Conservation (phyloP, 2,888 invertebrate species). For the Hyposoter dolosus region DNA sequence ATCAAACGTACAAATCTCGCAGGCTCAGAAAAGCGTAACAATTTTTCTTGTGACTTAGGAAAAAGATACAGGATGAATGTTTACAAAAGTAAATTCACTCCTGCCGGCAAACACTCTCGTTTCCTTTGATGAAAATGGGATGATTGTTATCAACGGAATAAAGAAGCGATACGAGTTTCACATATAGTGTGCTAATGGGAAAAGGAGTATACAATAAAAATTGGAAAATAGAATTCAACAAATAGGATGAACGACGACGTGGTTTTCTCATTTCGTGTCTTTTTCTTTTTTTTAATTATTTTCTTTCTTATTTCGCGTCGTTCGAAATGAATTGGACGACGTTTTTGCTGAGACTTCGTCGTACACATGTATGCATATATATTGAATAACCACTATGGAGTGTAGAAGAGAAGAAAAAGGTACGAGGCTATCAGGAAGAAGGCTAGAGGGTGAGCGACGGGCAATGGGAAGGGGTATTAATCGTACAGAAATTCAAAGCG, state of each 20-base stretch:
- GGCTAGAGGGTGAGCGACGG: constrained; percentile 21
- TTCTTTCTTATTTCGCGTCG: constrained; percentile 15
- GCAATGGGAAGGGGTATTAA: constrained; percentile 59
- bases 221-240: constrained; percentile 44
- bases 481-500: constrained; percentile 69
- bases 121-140: neutral
- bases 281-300: constrained; percentile 16
- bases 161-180: neutral
- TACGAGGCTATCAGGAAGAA: constrained; percentile 54
- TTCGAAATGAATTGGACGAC: constrained; percentile 60
- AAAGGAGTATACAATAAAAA: constrained; percentile 21
- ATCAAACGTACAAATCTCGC: no score
- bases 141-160: constrained; percentile 7
- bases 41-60: neutral
- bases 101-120: neutral
- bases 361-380: constrained; percentile 19
- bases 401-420: constrained; percentile 21
- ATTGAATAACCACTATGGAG: neutral
- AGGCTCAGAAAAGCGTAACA: no score
- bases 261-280: constrained; percentile 61
- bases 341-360: constrained; percentile 53
- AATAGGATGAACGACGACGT: constrained; percentile 61
- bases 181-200: neutral
- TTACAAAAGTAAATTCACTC: constrained; percentile 21
- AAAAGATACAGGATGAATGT: neutral